Conservation (phyloP, 1,140 invertebrate species). For the Meloidogyne hapla region DNA sequence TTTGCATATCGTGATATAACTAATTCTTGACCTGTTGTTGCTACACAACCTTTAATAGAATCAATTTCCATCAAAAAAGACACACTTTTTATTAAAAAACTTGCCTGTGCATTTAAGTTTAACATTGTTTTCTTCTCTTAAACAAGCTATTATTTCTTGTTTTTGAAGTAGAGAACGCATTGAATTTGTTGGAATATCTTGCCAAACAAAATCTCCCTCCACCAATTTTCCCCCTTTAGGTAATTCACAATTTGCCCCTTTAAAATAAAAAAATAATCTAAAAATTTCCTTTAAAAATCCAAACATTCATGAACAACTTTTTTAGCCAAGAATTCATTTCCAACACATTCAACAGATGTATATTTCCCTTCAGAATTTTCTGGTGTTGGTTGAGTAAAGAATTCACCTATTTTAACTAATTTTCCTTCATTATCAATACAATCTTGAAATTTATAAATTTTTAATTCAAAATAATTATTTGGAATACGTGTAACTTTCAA, state of each 20-base stretch:
- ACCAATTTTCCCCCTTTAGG: conserved; percentile 32
- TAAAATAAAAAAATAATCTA: conserved; percentile 7
- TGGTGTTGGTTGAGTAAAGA: conserved; percentile 26
- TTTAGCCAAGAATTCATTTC: conserved; percentile 41
- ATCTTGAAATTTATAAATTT: conserved; percentile 19
- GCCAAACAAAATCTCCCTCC: conserved; percentile 42
- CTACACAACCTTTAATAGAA: conserved; percentile 44
- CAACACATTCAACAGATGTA: conserved; percentile 42
- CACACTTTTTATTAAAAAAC: neutral
- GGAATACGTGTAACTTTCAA: conserved; percentile 37
- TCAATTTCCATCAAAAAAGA: no score
- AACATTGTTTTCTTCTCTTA: conserved; percentile 44
- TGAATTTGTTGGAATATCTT: conserved; percentile 24
- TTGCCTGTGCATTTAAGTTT: conserved; percentile 42
- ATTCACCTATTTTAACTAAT: conserved; percentile 42
- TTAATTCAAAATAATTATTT: neutral
- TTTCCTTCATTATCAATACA: conserved; percentile 43
- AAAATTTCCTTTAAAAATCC: neutral
- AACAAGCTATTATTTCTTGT: conserved; percentile 44
- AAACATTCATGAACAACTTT: conserved; percentile 55
- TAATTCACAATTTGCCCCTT: conserved; percentile 44
- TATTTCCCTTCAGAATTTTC: conserved; percentile 27
- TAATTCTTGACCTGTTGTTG: conserved; percentile 39
- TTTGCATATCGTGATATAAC: conserved; percentile 40
- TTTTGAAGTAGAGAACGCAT: conserved; percentile 42